A percentile compares a stretch with the other conserved stretches of the same genome.
phyloP scores from a whole-genome alignment of 2,797 vertebrate species.

The Vespertilio murinus region DNA sequence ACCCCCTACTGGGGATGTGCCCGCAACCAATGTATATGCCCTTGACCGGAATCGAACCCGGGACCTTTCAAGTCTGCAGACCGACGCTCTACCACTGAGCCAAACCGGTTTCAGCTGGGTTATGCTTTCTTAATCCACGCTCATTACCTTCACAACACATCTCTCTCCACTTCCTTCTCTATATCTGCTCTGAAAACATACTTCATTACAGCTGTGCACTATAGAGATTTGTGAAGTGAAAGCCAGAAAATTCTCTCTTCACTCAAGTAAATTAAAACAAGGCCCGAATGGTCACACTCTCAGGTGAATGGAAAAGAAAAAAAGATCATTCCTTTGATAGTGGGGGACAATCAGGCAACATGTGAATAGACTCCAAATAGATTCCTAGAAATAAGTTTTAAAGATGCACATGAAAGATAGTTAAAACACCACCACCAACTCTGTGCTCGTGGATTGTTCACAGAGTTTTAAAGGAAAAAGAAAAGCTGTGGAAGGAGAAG shows the following conservation, averaged over 20 bases:
- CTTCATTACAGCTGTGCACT: neutral
- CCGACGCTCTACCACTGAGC: too few relatives aligned
- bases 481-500: neutral
- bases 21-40: too few relatives aligned
- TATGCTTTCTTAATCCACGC: neutral
- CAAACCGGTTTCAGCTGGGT: too few relatives aligned
- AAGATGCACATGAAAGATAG: neutral
- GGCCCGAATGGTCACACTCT: neutral
- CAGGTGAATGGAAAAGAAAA: neutral
- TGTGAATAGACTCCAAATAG: neutral
- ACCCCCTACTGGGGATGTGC: too few relatives aligned
- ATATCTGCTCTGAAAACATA: neutral
- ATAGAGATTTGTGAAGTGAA: neutral
- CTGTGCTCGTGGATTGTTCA: neutral
- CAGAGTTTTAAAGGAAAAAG: neutral
- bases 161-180: neutral
- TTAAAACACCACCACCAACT: neutral
- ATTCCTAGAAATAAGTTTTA: neutral
- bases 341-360: neutral
- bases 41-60: too few relatives aligned
- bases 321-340: neutral
- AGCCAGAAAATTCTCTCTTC: neutral
- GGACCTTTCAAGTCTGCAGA: too few relatives aligned
- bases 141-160: too few relatives aligned
- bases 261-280: neutral